Evolutionary conservation across 2,888 invertebrate genomes (phyloP), one percentile per base, ranked within the genome.

Genomic region (Cetonia aurata): DNA sequence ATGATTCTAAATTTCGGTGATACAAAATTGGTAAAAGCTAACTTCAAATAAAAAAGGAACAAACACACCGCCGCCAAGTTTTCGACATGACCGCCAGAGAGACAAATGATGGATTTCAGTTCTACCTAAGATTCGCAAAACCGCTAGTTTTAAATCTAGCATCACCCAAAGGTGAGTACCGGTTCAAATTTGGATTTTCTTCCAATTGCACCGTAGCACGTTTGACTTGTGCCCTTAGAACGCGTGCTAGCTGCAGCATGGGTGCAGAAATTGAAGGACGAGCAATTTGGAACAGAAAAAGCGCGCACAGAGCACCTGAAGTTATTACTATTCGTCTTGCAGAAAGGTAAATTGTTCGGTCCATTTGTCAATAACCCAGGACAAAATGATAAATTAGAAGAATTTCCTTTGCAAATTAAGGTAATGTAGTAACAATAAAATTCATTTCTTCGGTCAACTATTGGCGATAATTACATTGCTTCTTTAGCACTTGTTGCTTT

Each of bases 281-380:
- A 78, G 37, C 59, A 75, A n/a, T 59, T 73, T 0, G 83, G 80
- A 6, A 66, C 76, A 4, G 81, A 81, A 53, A 77, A 80, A 53
- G 75, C 83, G 31, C 77, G 83, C 56, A 82, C 82, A 3, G 82
- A 84, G 69, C 86, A 85, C 71, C 75, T 86, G 1, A 86, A 86
- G 77, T 77, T 87, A 33, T 76, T 87, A 15, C 78, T 87, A 1
- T 84, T 86, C 70, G 83, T 83, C 3, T 77, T 87, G 72, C 86
- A 86, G 75, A 77, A 82, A 6, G 79, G 83, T 70, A 80, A 77
- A 70, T 78, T 87, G 10, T 78, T 80, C 4, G 86, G 85, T 6
- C 83, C 85, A 19, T 87, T 87, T 73, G 75, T 79, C 1, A 79
- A 83, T 55, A 77, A 83, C 72, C 86, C 86, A 0, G 74, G 73